Base-by-base conservation (phyloP, 2,888 invertebrate species). In the Nycteola revayana region DNA sequence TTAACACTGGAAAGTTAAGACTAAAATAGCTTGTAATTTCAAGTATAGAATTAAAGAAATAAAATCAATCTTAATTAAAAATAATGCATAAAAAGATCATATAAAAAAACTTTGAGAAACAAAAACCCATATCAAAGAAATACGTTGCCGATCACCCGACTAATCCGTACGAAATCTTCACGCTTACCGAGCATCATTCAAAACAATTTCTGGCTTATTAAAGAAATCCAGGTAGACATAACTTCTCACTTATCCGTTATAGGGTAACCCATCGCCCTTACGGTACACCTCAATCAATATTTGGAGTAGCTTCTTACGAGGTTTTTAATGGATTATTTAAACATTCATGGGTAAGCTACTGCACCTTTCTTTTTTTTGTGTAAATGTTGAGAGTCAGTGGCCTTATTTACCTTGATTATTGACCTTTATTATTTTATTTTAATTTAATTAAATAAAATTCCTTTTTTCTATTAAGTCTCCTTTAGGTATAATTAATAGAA, bases 191-290 rank as follows among this genome's bases (percentile, higher is more conserved):
- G 43, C 85, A 74, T 71, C 47, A 64, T 75, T 84, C 83, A 85
- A 85, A 87, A 88, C 85, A 88, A 86, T 85, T 85, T 87, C 70
- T 74, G 73, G 76, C 77, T 72, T 85, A 86, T 86, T 86, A 84
- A 84, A 83, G 72, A 67, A 65, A 70, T 57, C 49, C 75, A 75
- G 78, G 76, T 76, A 75, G 64, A 66, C 65, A 60, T 56, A 62
- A 63, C 60, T 60, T 50, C 58, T 59, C 50, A 61, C 59, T 60
- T 57, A 58, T 60, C 54, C 64, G 58, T 60, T 62, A 57, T 49
- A 46, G 46, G 45, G 47, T 41, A 33, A 42, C 42, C 43, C 34
- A 58, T 37, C 60, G 57, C 63, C 64, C 60, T 63, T 65, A 58
- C 41, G 73, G 70, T 65, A 48, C 34, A 65, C 73, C 77, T 67